Conservation (phyloP, 1,140 invertebrate genomes). For the Habropoda laboriosa region DNA sequence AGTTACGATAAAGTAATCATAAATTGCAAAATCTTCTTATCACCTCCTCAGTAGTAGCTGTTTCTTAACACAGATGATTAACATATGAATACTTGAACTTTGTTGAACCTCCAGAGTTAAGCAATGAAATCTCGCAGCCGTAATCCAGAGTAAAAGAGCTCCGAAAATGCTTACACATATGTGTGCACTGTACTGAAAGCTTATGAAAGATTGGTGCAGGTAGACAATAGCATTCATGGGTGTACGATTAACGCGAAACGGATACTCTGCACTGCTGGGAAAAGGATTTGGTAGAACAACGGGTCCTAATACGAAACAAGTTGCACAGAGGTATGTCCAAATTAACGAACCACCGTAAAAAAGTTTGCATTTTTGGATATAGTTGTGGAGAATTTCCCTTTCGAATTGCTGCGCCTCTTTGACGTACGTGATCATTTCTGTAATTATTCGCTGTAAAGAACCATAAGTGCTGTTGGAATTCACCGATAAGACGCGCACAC, state of each 20-base stretch:
- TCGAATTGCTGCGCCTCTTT: constrained; percentile 15
- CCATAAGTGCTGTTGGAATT: no score
- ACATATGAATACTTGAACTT: not conserved
- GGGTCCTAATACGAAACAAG: constrained; percentile 33
- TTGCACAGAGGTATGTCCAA: not conserved
- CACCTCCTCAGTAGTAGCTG: constrained; percentile 55
- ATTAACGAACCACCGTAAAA: not conserved
- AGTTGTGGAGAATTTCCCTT: constrained; percentile 14
- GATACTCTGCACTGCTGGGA: constrained; percentile 56
- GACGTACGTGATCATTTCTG: constrained; percentile 29
- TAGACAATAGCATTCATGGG: constrained; percentile 42
- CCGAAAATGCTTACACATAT: constrained; percentile 52
- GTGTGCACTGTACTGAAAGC: constrained; percentile 46
- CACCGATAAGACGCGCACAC: no score
- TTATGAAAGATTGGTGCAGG: constrained; percentile 49
- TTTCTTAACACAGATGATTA: constrained; percentile 45
- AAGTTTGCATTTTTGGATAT: constrained; percentile 15
- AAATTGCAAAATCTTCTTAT: no score
- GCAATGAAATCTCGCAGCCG: constrained; percentile 60
- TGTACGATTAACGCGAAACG: constrained; percentile 53
- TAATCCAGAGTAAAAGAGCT: constrained; percentile 60
- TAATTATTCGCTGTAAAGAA: constrained; percentile 43
- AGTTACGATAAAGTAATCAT: no score
- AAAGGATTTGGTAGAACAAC: constrained; percentile 49
- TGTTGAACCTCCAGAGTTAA: constrained; percentile 32